Evolutionary conservation across 37 sponge, comb jelly and placozoan genomes (phyloP), one percentile per base, ranked within the genome.

Genomic region (Corticium candelabrum): DNA sequence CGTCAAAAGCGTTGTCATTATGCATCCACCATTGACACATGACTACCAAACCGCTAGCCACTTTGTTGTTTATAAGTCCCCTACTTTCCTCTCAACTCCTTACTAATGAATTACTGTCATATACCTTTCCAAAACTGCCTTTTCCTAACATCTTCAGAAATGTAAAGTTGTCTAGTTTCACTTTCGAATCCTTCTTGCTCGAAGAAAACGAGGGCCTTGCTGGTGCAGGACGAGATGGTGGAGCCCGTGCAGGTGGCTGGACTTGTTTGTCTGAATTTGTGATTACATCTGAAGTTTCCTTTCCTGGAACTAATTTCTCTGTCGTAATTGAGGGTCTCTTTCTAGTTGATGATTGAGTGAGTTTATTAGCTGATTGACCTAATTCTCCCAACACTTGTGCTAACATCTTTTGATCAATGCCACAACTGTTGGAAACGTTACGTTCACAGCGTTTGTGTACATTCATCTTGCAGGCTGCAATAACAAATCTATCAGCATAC

Each of bases 381-480:
- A 95, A 88, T 68, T 95, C 87, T 5, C 80, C 79, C 70, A 97
- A 77, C 33, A 84, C 74, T 32, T 87, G 81, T 5, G 89, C 83
- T 83, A 97, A 76, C 56, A 89, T 85, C 74, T 84, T 82, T 32
- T 81, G 82, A 78, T 98, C 88, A 76, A 98, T 87, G 56, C 99
- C 99, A 39, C 99, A 98, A 76, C 83, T 91, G 40, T 83, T 81
- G 0, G 99, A 85, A 3, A 98, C 95, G 68, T 80, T 82, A 29
- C 83, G 41, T 78, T 94, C 79, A 79, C 99, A 98, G 1, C 99
- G 76, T 70, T 89, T 87, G 86, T 98, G 99, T 1, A 94, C 92
- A 70, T 94, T 98, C 34, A 93, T 76, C 41, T 90, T 90, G 85
- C 99, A 98, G 15, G 84, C 98, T 86, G 80, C 37, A 32, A 84